Base-by-base conservation (phyloP, 2,888 invertebrate species). In the Euplexia lucipara region DNA sequence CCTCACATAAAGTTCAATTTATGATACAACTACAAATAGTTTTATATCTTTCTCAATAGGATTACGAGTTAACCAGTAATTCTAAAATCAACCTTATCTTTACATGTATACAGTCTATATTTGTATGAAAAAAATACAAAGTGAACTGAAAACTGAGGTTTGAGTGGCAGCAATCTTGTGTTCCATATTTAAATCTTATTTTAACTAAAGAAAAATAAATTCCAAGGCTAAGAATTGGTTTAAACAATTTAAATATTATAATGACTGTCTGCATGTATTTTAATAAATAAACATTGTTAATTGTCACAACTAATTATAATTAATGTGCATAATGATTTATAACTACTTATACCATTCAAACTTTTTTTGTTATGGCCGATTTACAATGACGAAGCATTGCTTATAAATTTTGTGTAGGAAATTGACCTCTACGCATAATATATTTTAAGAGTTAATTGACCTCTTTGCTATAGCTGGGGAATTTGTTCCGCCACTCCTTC, bases 241-340 rank as follows among this genome's bases (percentile, higher is more conserved):
- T 34, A 34, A 56, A 16, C 22, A 22, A 45, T 56, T 45, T 5
- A 12, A 56, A 47, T 34, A n/a, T 22, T 16, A 9, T 14, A 48
- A 45, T 48, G 9, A 16, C 2, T 22, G 18, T 10, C 1, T 34
- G 5, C 8, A 54, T 56, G 47, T 16, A 12, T 22, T 26, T 49
- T 3, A 18, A 57, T n/a, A 26, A n/a, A 18, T 18, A 35, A 30
- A 6, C 1, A 30, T 7, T 16, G 0, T 5, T 0, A 14, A 10
- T 0, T 2, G 0, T 6, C 12, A 7, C 16, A 34, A 18, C 14
- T 45, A 30, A 59, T 37, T 10, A 18, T 32, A 45, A 59, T 60
- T 16, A 22, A 60, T 60, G 45, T 61, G 10, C 37, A 60, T 45
- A 32, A 60, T 32, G 14, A 60, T 37, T 16, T 45, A 32, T 39